phyloP scores from a whole-genome alignment of 2,888 invertebrate species.

The Xanthia togata region DNA sequence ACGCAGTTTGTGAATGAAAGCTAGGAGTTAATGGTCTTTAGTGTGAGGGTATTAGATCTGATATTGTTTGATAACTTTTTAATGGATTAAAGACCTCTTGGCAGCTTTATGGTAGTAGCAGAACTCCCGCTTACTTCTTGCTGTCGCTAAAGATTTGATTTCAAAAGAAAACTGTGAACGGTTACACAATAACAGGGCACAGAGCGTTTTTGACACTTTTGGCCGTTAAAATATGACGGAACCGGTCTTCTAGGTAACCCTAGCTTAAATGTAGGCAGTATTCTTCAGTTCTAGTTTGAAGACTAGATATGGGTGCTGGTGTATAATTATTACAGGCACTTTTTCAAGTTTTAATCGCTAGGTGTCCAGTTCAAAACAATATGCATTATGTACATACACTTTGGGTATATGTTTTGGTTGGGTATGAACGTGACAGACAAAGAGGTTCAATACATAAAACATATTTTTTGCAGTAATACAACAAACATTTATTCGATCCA shows the following conservation, averaged over 20 bases:
- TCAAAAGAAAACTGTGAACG: too few relatives aligned
- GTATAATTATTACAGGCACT: background rate
- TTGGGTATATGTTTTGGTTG: too few relatives aligned
- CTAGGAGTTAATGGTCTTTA: constrained; percentile 40
- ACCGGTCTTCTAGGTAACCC: too few relatives aligned
- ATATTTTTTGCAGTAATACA: background rate
- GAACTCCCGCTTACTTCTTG: background rate
- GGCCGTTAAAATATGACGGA: too few relatives aligned
- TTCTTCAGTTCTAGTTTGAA: background rate
- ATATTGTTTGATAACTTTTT: constrained; percentile 13
- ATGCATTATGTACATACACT: too few relatives aligned
- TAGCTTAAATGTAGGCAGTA: background rate
- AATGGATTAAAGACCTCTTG: background rate
- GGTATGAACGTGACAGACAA: background rate
- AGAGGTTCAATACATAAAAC: background rate
- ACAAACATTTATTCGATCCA: constrained; percentile 3
- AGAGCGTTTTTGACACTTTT: too few relatives aligned
- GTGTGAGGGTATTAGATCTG: constrained; percentile 18
- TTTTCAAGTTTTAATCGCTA: background rate
- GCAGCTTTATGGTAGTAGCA: background rate
- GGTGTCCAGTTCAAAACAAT: background rate
- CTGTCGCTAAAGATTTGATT: too few relatives aligned
- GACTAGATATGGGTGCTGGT: background rate
- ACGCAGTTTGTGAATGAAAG: constrained; percentile 71
- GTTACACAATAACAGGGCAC: too few relatives aligned